A percentile compares a stretch with the other conserved stretches of the same genome.
Evolutionary conservation across 2,888 invertebrate genomes (phyloP).

Genomic region (Heliconius cydno): DNA sequence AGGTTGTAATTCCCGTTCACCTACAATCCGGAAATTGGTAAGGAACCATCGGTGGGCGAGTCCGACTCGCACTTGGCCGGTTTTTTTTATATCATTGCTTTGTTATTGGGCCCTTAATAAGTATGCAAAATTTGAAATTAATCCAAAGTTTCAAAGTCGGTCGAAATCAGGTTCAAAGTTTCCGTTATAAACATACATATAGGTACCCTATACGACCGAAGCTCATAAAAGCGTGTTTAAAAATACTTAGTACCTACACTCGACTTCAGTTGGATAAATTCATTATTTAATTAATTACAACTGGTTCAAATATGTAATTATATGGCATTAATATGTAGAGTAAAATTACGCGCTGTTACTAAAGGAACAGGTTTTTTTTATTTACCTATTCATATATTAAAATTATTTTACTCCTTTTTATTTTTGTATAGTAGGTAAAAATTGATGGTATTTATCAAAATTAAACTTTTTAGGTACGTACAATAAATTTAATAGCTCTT

Average conservation of each 20-base stretch:
- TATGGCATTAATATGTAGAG: background rate
- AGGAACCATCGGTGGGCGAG: no score
- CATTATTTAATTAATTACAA: background rate
- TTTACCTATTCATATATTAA: background rate
- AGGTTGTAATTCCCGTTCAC: no score
- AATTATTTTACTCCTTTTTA: background rate
- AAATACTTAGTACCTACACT: background rate
- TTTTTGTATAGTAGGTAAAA: background rate
- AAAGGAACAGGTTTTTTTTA: background rate
- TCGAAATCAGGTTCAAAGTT: no score
- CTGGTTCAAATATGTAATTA: background rate
- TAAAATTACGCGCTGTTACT: background rate
- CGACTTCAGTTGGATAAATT: background rate
- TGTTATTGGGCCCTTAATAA: no score
- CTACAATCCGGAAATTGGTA: no score
- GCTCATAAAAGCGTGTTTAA: no score
- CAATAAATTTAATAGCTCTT: background rate
- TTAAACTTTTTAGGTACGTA: background rate
- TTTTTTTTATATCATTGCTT: no score
- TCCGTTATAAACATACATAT: no score
- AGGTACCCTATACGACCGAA: no score
- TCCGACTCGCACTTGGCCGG: no score
- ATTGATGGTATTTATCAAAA: background rate
- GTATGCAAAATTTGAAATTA: no score
- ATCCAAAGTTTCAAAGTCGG: no score